Evolutionary conservation across 2,888 invertebrate species (phyloP), one percentile per base, ranked within the genome.

Genomic region (Phania funesta): DNA sequence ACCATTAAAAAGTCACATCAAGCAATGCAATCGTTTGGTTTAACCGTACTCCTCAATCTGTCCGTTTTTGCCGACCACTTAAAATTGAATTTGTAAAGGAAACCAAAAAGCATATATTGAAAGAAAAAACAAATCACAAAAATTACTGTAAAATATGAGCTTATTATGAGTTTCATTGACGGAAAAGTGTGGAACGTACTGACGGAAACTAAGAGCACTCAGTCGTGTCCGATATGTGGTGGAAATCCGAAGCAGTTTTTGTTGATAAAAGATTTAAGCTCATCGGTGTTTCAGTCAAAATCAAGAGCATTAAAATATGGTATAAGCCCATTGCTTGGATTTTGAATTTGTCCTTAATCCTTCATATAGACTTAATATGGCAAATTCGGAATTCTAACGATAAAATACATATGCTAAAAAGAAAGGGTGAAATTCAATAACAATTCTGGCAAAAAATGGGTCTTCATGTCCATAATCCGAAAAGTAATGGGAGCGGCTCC

Each of bases 21-120:
- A 0, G 7, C 1, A 11, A 48, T 1, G 64, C 16, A 64, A 64
- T 22, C 32, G 48, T 64, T 64, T 64, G 64, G 46, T 32, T 5
- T 1, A 64, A 64, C n/a, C 64, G 48, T 48, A 32, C 64, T 32
- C 48, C 48, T 32, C 64, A 64, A 20, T 18, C 44, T 8, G 18
- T 44, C 1, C 44, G 18, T 1, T 60, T 38, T 60, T 60, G 38
- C 13, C 60, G 64, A 64, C 64, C 64, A 48, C n/a, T 48, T 29
- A 46, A 64, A 46, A 48, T 64, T 64, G 29, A 64, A 64, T 64
- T 13, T 46, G 29, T 62, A 38, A 56, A 38, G 58, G 58, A 58
- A 58, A 58, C 2, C 32, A 58, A 58, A 38, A n/a, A 20, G 22
- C 20, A 38, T 4, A 32, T 3, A 4, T 32, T 32, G 4, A 32